Evolutionary conservation across 2,888 invertebrate genomes (phyloP).

Genomic region (Agapostemon virescens): DNA sequence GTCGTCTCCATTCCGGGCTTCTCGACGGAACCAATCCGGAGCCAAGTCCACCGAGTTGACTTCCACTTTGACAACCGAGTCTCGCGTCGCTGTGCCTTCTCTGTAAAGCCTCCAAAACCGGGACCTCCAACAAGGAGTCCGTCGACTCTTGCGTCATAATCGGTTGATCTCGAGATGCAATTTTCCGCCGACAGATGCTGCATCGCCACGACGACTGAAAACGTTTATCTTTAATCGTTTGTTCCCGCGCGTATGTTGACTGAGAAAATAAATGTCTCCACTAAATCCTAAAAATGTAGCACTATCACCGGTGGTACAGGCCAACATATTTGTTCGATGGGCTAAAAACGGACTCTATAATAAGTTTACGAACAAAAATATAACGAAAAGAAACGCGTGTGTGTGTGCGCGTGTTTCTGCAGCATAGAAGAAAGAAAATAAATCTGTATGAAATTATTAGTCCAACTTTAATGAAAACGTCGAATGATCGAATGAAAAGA

Average conservation of each 20-base stretch:
- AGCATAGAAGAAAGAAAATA: no score
- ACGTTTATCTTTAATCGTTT: not conserved
- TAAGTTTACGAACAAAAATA: no score
- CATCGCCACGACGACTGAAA: slow-evolving; percentile 87
- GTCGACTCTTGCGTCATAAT: slow-evolving; percentile 90
- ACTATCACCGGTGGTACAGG: no score
- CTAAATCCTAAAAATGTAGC: no score
- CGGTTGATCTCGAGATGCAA: slow-evolving; percentile 87
- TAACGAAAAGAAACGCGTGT: no score
- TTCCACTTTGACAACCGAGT: slow-evolving; percentile 82
- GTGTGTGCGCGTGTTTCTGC: no score
- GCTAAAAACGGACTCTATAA: no score
- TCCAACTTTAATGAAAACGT: no score
- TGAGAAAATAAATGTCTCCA: no score
- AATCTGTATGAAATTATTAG: no score
- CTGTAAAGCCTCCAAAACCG: slow-evolving; percentile 89
- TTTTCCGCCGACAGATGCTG: slow-evolving; percentile 92
- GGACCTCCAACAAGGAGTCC: slow-evolving; percentile 91
- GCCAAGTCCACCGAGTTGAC: slow-evolving; percentile 80
- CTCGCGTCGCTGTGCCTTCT: slow-evolving; percentile 91
- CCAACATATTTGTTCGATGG: no score
- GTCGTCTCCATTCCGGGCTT: slow-evolving; percentile 90
- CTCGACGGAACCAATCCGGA: slow-evolving; percentile 90
- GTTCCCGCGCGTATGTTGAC: not conserved
- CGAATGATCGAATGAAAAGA: no score